Percentiles rank a stretch among this genome's conserved stretches.
phyloP scores from a whole-genome alignment of 2,797 vertebrate genomes.

The Characodon lateralis region DNA sequence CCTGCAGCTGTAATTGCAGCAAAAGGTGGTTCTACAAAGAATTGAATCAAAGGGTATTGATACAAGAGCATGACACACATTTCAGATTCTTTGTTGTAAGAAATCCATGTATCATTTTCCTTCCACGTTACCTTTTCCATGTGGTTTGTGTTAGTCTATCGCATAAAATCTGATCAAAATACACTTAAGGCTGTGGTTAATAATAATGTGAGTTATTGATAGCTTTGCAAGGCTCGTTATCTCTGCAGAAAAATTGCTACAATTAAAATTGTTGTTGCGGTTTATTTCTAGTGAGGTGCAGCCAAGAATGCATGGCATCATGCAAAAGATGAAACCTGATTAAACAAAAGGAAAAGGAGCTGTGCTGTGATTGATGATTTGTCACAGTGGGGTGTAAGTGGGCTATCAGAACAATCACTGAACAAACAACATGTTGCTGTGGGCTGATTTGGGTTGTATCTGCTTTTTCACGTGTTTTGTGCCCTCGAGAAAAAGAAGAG shows the following conservation, averaged over 20 bases:
- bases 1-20: background rate
- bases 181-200: background rate
- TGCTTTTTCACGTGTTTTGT: conserved; percentile 12
- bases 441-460: conserved; percentile 35
- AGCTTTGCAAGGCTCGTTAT: background rate
- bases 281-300: conserved; percentile 69
- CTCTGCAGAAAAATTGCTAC: conserved; percentile 67
- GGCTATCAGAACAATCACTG: conserved; percentile 38
- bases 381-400: conserved; percentile 31
- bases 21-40: background rate
- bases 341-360: conserved; percentile 51
- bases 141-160: background rate
- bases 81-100: background rate
- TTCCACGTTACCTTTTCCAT: background rate
- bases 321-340: conserved; percentile 58
- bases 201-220: background rate
- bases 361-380: conserved; percentile 23
- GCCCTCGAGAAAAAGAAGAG: conserved; percentile 24
- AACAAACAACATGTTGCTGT: conserved; percentile 19
- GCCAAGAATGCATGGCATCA: conserved; percentile 55
- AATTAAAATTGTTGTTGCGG: conserved; percentile 70
- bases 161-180: background rate
- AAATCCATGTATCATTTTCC: background rate
- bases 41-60: background rate
- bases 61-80: background rate